Evolutionary conservation across 2,888 invertebrate species (phyloP).

Genomic region (Nesidiocoris tenuis): DNA sequence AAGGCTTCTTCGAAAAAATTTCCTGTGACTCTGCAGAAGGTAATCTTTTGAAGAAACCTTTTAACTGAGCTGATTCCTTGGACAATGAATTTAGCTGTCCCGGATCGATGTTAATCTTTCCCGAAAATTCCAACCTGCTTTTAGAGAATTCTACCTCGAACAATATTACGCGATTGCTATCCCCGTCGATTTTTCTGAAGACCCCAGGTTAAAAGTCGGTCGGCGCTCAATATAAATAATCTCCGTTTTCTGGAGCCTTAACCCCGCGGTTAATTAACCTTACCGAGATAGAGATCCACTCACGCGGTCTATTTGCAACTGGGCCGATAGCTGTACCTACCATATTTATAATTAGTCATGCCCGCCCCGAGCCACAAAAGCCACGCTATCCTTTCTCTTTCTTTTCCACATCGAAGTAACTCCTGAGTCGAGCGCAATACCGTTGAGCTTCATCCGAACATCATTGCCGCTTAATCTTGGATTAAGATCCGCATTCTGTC

Average conservation of each 20-base stretch:
- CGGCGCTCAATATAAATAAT: conserved; percentile 41
- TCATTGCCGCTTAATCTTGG: background rate
- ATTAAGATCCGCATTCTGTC: too few species aligned
- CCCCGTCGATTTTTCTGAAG: background rate
- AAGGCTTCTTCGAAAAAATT: too few species aligned
- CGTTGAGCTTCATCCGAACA: background rate
- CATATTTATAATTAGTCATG: conserved; percentile 44
- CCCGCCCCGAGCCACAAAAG: conserved; percentile 40
- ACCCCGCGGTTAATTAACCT: conserved; percentile 38
- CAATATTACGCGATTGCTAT: too few species aligned
- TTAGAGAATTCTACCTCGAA: too few species aligned
- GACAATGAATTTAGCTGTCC: too few species aligned
- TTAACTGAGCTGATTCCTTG: too few species aligned
- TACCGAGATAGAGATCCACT: conserved; percentile 40
- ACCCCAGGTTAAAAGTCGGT: background rate
- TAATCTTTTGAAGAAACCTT: too few species aligned
- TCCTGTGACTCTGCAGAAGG: too few species aligned
- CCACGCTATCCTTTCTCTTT: conserved; percentile 13
- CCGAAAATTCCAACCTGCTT: too few species aligned
- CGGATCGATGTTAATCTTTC: too few species aligned
- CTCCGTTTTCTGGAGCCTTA: conserved; percentile 13
- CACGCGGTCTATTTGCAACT: conserved; percentile 43
- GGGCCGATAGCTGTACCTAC: conserved; percentile 26
- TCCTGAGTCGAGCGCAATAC: conserved; percentile 13
- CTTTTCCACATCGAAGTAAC: too few species aligned